Evolutionary conservation across 2,797 vertebrate species (phyloP), one percentile per base, ranked within the genome.

Genomic region (Melopsittacus undulatus): DNA sequence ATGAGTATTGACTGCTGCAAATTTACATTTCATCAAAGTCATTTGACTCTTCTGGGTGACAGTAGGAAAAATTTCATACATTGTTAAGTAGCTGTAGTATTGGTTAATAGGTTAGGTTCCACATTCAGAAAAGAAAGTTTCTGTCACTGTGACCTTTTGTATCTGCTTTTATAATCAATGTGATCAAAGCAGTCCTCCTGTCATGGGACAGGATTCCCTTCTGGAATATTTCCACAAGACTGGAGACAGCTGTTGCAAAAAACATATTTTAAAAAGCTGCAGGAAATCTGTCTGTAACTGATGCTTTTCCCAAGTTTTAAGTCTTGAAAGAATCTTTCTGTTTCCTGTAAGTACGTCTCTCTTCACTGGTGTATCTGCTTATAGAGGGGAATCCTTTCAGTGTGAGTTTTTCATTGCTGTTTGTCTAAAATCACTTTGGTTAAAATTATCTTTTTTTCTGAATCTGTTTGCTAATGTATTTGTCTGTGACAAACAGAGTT

Each of bases 231-330:
- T 96, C 93, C 87, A 91, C 62, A 54, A 76, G 86, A 93, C 72
- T 94, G 84, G 49, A 97, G 90, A 78, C 96, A 97, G 94, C 95
- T 96, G 94, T 93, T 96, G 77, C 82, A 52, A 84, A 95, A 95
- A 95, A 72, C 38, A 24, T 83, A 70, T 85, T 95, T 93, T 86
- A 32, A 92, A 95, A 95, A 89, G 62, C 84, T 93, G 38, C 87
- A 83, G 92, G 76, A 96, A 96, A 92, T 89, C 69, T 92, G 61
- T 66, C 61, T 87, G 75, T 81, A 95, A 52, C 69, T 89, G 69
- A 83, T 75, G 54, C 16, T 94, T 95, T 93, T 76, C 89, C 73
- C 76, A 93, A 96, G 76, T 87, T 94, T 93, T 89, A 85, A 83
- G 62, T 83, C 79, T 87, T 89, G 66, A 93, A 95, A 86, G 45